These are phyloP conservation scores for Lucilia sericata DNA, from an alignment of 1,140 invertebrate species.

Conservation along the genomic window DNA sequence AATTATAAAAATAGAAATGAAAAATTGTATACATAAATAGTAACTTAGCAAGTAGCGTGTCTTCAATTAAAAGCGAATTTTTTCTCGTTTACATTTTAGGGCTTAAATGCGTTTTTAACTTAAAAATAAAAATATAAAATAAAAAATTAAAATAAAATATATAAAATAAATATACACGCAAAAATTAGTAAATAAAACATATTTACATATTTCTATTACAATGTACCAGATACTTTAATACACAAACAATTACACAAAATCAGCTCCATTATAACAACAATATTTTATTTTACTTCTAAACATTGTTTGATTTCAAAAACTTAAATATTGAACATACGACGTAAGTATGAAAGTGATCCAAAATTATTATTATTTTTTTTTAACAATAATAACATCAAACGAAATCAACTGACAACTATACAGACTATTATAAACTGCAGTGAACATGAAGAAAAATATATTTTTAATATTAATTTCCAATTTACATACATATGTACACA, in stretches of 20 bases:
- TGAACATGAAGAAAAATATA: no score
- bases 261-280: no score
- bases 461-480: no score
- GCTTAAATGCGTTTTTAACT: conserved; percentile 18
- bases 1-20: not conserved
- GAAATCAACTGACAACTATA: no score
- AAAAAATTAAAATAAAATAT: not conserved
- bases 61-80: conserved; percentile 25
- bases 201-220: not conserved
- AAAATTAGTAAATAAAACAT: conserved; percentile 3
- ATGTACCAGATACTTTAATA: not conserved
- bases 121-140: not conserved
- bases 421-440: no score
- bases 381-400: no score
- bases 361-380: no score
- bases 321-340: no score
- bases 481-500: no score
- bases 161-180: not conserved
- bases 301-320: no score
- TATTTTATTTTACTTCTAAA: no score
- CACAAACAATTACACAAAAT: not conserved
- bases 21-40: not conserved
- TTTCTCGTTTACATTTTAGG: conserved; percentile 17
- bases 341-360: no score
- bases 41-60: conserved; percentile 30